Evolutionary conservation across 2,888 invertebrate species (phyloP).

Genomic region (Lasius platythorax): DNA sequence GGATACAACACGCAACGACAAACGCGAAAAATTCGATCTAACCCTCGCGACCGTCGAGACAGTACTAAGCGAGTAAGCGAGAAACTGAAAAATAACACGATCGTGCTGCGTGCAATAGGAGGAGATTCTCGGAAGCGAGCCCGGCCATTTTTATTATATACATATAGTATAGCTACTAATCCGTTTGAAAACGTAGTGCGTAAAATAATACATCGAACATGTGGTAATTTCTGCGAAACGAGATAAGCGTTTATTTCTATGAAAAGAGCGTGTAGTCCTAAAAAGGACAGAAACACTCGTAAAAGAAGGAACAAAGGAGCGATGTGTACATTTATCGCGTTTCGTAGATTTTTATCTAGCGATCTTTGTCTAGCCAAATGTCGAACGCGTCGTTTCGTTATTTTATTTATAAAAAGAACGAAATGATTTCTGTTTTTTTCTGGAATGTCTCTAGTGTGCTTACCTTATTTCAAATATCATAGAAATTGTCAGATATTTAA

Average conservation of each 20-base stretch:
- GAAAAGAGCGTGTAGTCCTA: not conserved
- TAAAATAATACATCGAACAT: not conserved
- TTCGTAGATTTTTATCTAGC: not conserved
- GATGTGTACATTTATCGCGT: not conserved
- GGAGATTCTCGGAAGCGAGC: constrained; percentile 4
- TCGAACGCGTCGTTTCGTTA: not conserved
- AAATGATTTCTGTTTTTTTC: not conserved
- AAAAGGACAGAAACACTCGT: not conserved
- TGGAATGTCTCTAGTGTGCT: not conserved
- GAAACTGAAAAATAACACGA: not conserved
- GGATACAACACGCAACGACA: not conserved
- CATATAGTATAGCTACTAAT: not conserved
- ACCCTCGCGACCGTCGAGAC: not conserved
- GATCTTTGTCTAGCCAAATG: too few relatives aligned
- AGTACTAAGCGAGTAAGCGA: constrained; percentile 1
- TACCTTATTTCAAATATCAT: not conserved
- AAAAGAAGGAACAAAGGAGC: not conserved
- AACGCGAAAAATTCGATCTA: not conserved
- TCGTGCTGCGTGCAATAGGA: not conserved
- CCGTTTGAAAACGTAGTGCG: not conserved
- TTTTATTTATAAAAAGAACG: not conserved
- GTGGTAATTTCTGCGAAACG: not conserved
- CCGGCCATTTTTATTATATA: not conserved
- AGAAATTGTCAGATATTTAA: not conserved
- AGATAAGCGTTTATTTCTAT: not conserved